Evolutionary conservation across 2,888 invertebrate species (phyloP).

Genomic region (Pseudoips prasinana): DNA sequence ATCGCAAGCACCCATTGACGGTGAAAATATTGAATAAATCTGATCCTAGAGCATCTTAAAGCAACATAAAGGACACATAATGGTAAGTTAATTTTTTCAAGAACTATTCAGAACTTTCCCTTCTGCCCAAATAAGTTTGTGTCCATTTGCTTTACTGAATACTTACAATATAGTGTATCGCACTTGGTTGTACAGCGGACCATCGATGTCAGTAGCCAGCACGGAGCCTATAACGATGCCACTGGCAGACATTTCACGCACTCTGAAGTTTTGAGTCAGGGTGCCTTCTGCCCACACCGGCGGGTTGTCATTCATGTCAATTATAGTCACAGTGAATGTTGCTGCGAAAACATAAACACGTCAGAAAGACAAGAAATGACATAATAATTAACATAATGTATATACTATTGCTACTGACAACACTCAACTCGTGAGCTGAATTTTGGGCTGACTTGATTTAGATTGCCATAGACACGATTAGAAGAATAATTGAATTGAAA

Average conservation of each 20-base stretch:
- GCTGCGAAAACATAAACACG: conserved; percentile 62
- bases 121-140: conserved; percentile 82
- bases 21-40: no score
- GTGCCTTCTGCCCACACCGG: conserved; percentile 79
- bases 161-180: conserved; percentile 80
- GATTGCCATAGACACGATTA: no score
- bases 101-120: no score
- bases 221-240: conserved; percentile 81
- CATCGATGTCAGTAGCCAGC: conserved; percentile 83
- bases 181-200: conserved; percentile 80
- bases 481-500: no score
- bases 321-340: conserved; percentile 80
- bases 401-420: no score
- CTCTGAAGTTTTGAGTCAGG: conserved; percentile 58
- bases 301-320: conserved; percentile 84
- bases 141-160: conserved; percentile 79
- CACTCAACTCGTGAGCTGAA: no score
- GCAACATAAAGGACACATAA: no score
- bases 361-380: conserved; percentile 25
- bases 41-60: no score
- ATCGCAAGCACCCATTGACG: no score
- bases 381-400: no score
- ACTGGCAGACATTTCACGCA: conserved; percentile 76
- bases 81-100: no score
- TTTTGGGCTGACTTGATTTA: no score